Conservation (phyloP, 2,113 vertebrate genomes). For the Candoia aspera region DNA sequence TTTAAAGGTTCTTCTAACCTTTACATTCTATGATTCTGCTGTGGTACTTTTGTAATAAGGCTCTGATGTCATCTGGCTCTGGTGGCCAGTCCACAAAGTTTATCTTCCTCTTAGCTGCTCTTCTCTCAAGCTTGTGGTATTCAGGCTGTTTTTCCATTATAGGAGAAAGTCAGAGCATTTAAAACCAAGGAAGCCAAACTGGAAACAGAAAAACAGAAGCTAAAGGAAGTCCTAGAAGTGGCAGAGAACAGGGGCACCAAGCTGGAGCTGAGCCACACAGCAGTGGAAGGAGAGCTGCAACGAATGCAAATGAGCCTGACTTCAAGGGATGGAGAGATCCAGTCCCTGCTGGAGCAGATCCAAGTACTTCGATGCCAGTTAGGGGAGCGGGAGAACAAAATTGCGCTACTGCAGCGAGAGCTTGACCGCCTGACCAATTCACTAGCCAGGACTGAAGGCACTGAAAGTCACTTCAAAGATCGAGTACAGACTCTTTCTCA, state of each 20-base stretch:
- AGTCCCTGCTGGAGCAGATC: conserved; percentile 69
- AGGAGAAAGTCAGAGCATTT: conserved; percentile 70
- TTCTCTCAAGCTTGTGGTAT: background rate
- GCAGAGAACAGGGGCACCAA: conserved; percentile 65
- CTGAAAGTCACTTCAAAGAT: conserved; percentile 74
- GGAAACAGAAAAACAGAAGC: conserved; percentile 65
- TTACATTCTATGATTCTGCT: background rate
- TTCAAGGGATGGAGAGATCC: conserved; percentile 72
- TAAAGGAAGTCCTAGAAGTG: conserved; percentile 73
- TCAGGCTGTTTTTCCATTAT: background rate
- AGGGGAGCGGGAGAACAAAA: conserved; percentile 72
- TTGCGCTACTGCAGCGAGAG: conserved; percentile 60
- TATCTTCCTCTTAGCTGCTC: background rate
- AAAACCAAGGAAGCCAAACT: conserved; percentile 60
- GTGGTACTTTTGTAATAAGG: background rate
- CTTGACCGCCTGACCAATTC: conserved; percentile 66
- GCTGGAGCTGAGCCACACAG: conserved; percentile 70
- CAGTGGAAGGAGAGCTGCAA: conserved; percentile 77
- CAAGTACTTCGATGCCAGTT: conserved; percentile 69
- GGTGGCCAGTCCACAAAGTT: background rate
- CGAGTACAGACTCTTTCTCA: conserved; percentile 70
- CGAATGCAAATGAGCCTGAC: conserved; percentile 65
- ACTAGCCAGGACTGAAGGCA: conserved; percentile 71
- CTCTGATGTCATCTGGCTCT: background rate
- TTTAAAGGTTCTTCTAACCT: background rate